Base-by-base conservation (phyloP, 2,888 invertebrate genomes). In the Andrena trimmerana region DNA sequence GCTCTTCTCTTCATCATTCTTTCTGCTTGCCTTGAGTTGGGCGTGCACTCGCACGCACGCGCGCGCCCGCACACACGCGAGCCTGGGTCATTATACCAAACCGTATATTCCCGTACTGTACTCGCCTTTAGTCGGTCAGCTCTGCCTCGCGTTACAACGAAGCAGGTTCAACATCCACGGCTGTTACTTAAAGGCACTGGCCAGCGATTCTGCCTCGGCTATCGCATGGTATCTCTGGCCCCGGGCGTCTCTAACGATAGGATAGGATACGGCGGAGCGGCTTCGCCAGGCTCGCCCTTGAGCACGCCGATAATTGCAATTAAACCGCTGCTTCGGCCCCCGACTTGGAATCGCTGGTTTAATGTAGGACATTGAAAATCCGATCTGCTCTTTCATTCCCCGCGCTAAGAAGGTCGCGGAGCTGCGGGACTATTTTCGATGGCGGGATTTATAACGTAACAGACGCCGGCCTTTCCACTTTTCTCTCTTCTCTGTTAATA, bases 61-160 rank as follows among this genome's bases (percentile, higher is more conserved):
- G 10, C 8, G 24, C 54, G 4, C 42, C 36, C 62, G 48, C 82
- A 59, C 54, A 57, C 24, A 57, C 24, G 52, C 24, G 24, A 70
- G 50, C 70, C 63, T 63, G 67, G 70, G 73, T 78, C 77, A 70
- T 76, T 80, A 84, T 81, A 75, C 75, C 71, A 63, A 74, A 80
- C 66, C 65, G 52, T 69, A 70, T 65, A 75, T 68, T 68, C 77
- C 29, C 62, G 54, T 84, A 57, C 72, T 72, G 65, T 31, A 60
- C 71, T 69, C 71, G 71, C 68, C 65, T 68, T 81, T 57, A 77
- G 73, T 85, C 77, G 83, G 81, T 85, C 81, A 81, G 77, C 73
- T 84, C 84, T 78, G 63, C 73, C 59, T 59, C 27, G 29, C 33
- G 69, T 81, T 52, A 67, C 42, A 52, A 65, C 59, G 60, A 62